Conservation (phyloP, 2,113 vertebrate species). For the Paralichthys olivaceus region DNA sequence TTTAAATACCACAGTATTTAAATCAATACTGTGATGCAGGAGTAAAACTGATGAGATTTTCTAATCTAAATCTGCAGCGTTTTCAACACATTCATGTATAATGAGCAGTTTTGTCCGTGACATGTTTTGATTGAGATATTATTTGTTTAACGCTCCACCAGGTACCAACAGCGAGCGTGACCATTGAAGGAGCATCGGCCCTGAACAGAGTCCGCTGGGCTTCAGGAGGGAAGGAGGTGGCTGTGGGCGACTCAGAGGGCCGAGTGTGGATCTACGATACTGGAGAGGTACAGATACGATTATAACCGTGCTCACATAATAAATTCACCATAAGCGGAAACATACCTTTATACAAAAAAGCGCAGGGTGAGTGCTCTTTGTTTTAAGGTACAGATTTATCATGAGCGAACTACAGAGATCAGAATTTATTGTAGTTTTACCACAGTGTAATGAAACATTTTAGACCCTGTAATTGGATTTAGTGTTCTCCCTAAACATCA, state of each 20-base stretch:
- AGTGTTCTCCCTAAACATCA: background rate
- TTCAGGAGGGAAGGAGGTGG: conserved; percentile 93
- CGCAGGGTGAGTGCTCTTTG: background rate
- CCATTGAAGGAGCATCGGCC: conserved; percentile 93
- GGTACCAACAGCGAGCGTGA: conserved; percentile 96
- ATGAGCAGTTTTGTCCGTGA: background rate
- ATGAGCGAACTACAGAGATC: background rate
- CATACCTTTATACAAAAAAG: too few species aligned
- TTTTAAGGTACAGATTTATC: background rate
- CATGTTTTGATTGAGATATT: background rate
- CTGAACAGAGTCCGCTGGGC: conserved; percentile 97
- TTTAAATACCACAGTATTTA: background rate
- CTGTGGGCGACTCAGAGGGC: conserved; percentile 97
- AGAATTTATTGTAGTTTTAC: background rate
- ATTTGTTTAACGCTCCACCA: conserved; percentile 59
- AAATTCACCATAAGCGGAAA: too few species aligned
- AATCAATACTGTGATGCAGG: too few species aligned
- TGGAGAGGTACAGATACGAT: conserved; percentile 88
- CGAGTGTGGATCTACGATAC: conserved; percentile 97
- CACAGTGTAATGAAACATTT: background rate
- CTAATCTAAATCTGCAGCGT: too few species aligned
- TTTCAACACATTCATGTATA: background rate
- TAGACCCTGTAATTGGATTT: conserved; percentile 1
- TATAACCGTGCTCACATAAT: background rate
- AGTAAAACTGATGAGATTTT: too few species aligned